phyloP scores from a whole-genome alignment of 2,113 vertebrate species.

The Clarias gariepinus region DNA sequence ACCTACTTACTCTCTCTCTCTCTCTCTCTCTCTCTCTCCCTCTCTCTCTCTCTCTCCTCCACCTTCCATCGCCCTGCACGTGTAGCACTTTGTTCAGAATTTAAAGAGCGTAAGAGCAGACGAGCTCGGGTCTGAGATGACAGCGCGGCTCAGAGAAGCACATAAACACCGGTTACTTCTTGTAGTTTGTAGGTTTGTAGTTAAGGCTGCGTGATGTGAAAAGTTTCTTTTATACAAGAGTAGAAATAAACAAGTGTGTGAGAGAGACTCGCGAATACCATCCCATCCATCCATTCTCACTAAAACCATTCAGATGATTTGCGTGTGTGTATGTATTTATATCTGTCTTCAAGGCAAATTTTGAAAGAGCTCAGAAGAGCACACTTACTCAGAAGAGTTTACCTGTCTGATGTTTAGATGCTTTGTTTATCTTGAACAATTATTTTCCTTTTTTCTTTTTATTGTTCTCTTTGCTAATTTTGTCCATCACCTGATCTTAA shows the following conservation, averaged over 20 bases:
- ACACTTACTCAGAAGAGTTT: conserved; percentile 38
- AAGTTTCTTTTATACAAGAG: not conserved
- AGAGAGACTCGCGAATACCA: conserved; percentile 57
- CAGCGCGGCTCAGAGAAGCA: not conserved
- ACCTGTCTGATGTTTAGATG: conserved; percentile 22
- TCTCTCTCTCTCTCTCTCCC: no score
- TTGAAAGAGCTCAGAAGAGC: conserved; percentile 8
- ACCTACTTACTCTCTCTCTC: not conserved
- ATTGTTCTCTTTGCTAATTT: not conserved
- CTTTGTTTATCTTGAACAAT: conserved; percentile 28
- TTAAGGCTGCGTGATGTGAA: not conserved
- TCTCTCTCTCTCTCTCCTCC: not conserved
- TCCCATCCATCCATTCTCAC: conserved; percentile 30
- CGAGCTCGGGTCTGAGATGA: not conserved
- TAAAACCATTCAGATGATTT: conserved; percentile 60
- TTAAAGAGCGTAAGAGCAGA: not conserved
- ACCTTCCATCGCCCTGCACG: not conserved
- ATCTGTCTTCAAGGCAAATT: conserved; percentile 31
- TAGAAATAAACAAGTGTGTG: not conserved
- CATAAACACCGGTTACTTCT: not conserved
- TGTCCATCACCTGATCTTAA: conserved; percentile 12
- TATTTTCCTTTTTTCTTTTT: not conserved
- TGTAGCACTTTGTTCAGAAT: not conserved
- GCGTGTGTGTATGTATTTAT: conserved; percentile 28
- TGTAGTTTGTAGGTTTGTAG: not conserved